A percentile compares a stretch with the other conserved stretches of the same genome.
Conservation (phyloP, 2,113 vertebrate genomes). For the Vulpes vulpes region DNA sequence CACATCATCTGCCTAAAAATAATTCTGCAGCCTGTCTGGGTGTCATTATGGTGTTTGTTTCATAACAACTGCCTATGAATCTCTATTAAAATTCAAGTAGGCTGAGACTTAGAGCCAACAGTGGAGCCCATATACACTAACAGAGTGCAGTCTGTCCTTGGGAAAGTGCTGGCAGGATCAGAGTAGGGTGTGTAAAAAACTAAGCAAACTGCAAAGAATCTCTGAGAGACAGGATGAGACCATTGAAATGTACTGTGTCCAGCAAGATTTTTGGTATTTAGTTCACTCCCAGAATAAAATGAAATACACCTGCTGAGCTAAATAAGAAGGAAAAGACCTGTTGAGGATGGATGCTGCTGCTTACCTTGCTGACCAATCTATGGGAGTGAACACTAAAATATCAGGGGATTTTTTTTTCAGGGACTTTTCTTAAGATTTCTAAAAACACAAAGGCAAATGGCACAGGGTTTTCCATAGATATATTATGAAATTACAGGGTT, state of each 20-base stretch:
- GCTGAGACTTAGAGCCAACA: background rate
- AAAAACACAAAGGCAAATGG: background rate
- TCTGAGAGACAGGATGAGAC: background rate
- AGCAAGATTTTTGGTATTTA: background rate
- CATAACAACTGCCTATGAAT: conserved; percentile 72
- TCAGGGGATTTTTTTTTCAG: background rate
- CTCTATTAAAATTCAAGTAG: conserved; percentile 75
- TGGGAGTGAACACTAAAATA: background rate
- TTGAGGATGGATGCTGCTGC: background rate
- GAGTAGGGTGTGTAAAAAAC: background rate
- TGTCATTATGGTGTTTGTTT: conserved; percentile 78
- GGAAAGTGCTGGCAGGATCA: background rate
- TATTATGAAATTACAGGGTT: background rate
- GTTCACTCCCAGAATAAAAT: background rate
- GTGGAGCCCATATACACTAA: background rate
- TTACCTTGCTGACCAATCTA: background rate
- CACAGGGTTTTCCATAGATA: background rate
- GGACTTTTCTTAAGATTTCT: background rate
- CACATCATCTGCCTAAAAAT: conserved; percentile 80
- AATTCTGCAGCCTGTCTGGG: conserved; percentile 68
- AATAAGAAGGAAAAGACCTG: background rate
- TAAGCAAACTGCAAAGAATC: background rate
- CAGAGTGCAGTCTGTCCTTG: conserved; percentile 10
- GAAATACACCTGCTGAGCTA: background rate
- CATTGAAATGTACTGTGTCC: background rate